phyloP scores from a whole-genome alignment of 2,888 invertebrate genomes.

The Chrysodeixis includens region DNA sequence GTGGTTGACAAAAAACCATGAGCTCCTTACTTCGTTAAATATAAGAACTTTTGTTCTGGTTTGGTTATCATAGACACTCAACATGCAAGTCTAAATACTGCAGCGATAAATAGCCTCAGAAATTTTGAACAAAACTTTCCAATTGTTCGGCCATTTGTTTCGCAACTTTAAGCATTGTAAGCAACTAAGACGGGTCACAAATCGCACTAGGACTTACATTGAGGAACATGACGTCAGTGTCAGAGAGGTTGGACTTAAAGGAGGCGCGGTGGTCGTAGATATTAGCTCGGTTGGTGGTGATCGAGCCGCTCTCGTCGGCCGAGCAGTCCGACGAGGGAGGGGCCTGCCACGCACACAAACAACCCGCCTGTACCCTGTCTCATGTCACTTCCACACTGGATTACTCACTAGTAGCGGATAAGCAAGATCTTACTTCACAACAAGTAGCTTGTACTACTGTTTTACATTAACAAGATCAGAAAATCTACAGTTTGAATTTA shows the following conservation, averaged over 20 bases:
- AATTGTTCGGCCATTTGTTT: slow-evolving; percentile 59
- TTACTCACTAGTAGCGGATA: slow-evolving; percentile 6
- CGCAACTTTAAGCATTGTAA: slow-evolving; percentile 46
- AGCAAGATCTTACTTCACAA: background rate
- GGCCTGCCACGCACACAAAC: slow-evolving; percentile 86
- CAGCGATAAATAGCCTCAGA: slow-evolving; percentile 43
- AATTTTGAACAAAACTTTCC: slow-evolving; percentile 42
- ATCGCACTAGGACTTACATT: slow-evolving; percentile 92
- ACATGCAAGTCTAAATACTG: slow-evolving; percentile 56
- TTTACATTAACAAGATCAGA: too few species aligned
- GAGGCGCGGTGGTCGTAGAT: slow-evolving; percentile 93
- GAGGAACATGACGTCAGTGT: slow-evolving; percentile 97
- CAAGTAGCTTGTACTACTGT: background rate
- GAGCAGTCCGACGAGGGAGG: slow-evolving; percentile 91
- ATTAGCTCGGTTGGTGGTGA: slow-evolving; percentile 93
- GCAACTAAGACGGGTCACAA: slow-evolving; percentile 61
- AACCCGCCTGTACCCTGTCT: slow-evolving; percentile 61
- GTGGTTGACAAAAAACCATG: background rate
- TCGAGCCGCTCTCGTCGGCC: slow-evolving; percentile 93
- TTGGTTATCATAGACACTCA: slow-evolving; percentile 28
- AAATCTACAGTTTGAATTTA: too few species aligned
- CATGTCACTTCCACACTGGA: slow-evolving; percentile 30
- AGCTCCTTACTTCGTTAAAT: background rate
- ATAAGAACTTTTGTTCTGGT: background rate
- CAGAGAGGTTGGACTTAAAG: slow-evolving; percentile 97